Percentiles rank a stretch among this genome's conserved stretches.
phyloP scores from a whole-genome alignment of 2,797 vertebrate species.

The Rhadinocentrus ornatus region DNA sequence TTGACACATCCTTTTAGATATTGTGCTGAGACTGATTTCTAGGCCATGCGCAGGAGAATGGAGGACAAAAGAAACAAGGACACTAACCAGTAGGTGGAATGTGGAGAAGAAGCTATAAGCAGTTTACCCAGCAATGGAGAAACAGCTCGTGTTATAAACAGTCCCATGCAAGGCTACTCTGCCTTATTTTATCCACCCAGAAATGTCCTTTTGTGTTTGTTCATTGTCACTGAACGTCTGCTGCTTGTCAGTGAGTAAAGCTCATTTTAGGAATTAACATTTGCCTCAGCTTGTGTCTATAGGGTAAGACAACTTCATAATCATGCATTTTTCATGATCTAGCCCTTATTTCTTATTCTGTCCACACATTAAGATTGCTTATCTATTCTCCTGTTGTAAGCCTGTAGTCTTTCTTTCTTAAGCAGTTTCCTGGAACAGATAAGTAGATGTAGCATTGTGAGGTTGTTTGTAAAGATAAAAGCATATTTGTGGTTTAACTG shows the following conservation, averaged over 20 bases:
- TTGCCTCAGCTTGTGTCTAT: too few relatives aligned
- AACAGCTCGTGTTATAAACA: not conserved
- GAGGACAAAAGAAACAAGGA: not conserved
- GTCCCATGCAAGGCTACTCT: not conserved
- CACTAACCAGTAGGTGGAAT: not conserved
- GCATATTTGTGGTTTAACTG: too few relatives aligned
- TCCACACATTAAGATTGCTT: too few relatives aligned
- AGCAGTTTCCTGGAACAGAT: too few relatives aligned
- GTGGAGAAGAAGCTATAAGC: not conserved
- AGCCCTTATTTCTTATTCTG: too few relatives aligned
- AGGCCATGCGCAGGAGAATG: not conserved
- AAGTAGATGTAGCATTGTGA: too few relatives aligned
- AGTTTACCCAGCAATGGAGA: not conserved
- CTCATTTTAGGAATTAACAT: too few relatives aligned
- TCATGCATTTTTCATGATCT: too few relatives aligned
- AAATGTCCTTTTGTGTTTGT: not conserved
- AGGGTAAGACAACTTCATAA: too few relatives aligned
- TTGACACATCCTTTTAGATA: not conserved
- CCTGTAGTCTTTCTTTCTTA: too few relatives aligned
- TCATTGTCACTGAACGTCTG: not conserved
- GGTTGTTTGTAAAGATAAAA: too few relatives aligned
- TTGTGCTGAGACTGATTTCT: not conserved
- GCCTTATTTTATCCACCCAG: not conserved
- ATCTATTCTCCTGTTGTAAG: too few relatives aligned
- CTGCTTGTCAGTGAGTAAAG: not conserved